Percentiles rank a stretch among this genome's conserved stretches.
These are phyloP conservation scores for Pseudolaguvia tuberculata DNA, from an alignment of 2,113 vertebrate genomes.

Conservation along the genomic window DNA sequence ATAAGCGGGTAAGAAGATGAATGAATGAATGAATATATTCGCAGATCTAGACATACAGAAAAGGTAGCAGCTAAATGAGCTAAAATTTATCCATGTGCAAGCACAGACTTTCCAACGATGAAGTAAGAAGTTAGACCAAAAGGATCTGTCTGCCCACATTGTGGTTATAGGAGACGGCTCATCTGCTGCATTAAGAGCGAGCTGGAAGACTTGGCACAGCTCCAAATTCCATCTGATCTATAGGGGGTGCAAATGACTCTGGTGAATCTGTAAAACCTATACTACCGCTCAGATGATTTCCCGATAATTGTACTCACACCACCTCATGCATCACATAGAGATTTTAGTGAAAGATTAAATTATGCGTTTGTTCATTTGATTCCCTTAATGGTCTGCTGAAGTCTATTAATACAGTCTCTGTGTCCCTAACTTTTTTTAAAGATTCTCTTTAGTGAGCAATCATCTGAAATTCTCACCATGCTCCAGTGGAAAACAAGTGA, in stretches of 20 bases:
- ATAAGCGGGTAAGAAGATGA: too few species aligned
- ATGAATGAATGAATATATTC: not conserved
- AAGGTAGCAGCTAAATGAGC: slow-evolving; percentile 45
- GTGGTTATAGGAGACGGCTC: slow-evolving; percentile 43
- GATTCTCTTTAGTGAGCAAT: not conserved
- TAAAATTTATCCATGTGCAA: slow-evolving; percentile 64
- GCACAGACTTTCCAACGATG: slow-evolving; percentile 56
- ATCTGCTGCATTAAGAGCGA: slow-evolving; percentile 51
- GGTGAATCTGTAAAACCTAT: slow-evolving; percentile 26
- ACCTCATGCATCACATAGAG: not conserved
- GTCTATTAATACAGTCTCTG: not conserved
- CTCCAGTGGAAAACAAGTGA: not conserved
- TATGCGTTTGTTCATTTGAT: not conserved
- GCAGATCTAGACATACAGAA: slow-evolving; percentile 9
- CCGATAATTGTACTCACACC: slow-evolving; percentile 8
- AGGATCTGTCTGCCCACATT: slow-evolving; percentile 69
- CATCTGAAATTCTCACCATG: not conserved
- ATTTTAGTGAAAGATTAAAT: not conserved
- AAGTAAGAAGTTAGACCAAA: slow-evolving; percentile 53
- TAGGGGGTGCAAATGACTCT: slow-evolving; percentile 19
- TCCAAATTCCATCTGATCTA: slow-evolving; percentile 20
- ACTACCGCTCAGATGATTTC: not conserved
- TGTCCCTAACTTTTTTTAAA: not conserved
- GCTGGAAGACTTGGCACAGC: slow-evolving; percentile 29
- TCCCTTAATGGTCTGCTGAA: not conserved